Evolutionary conservation across 2,797 vertebrate genomes (phyloP), one percentile per base, ranked within the genome.

Genomic region (Brachymystax lenok): DNA sequence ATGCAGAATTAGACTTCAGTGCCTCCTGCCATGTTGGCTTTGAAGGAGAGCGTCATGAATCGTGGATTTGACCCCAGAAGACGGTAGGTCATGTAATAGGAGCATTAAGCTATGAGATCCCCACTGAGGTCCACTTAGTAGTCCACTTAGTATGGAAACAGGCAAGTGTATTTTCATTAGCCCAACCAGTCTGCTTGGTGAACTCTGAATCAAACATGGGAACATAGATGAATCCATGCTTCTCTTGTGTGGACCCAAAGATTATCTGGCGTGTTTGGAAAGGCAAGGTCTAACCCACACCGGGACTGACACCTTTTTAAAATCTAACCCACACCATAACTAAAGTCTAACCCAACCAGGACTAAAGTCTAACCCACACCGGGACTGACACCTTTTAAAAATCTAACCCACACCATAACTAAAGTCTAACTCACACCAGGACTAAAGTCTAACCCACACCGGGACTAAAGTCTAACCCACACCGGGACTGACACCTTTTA

Each of bases 101-200:
- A 46, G 40, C 40, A 46, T 19, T 80, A 28, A 81, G 82, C 87
- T 85, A 59, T 83, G 83, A 87, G 83, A 46, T 85, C 84, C 86
- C 79, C 80, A 79, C 21, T 69, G 56, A 88, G 88, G 88, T 83
- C 74, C 78, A 46, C 75, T 46, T 46, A 81, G 81, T 78, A 69
- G 88, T 83, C 74, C 78, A 46, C 75, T 46, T 46, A 81, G 81
- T 78, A 69, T 76, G 85, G 82, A 81, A 84, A 79, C 77, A 74
- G 71, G 17, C 75, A 71, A 72, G 69, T 8, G 73, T 88, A 91
- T 92, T 88, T 86, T 77, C n/a, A 63, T 70, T 92, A 87, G 89
- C 83, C 87, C 89, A 81, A 90, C 80, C 87, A 91, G 92, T 90
- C 81, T 91, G 91, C 88, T 89, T 82, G 82, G 80, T 85, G 80